Evolutionary conservation across 1,140 invertebrate species (phyloP).

Genomic region (Cydia fagiglandana): DNA sequence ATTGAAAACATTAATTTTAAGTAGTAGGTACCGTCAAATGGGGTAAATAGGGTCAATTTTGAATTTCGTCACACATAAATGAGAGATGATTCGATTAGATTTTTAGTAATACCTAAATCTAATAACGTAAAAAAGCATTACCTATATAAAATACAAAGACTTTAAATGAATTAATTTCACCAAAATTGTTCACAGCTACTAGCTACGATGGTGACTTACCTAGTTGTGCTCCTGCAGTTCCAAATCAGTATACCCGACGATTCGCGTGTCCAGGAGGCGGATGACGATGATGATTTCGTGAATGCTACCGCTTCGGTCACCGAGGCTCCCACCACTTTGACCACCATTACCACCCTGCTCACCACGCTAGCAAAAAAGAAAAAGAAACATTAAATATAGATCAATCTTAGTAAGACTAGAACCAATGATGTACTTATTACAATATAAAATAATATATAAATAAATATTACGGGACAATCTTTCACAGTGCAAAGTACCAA

Average conservation of each 20-base stretch:
- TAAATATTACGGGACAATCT: no score
- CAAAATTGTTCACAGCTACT: conserved; percentile 74
- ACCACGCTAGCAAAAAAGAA: conserved; percentile 63
- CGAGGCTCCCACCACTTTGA: conserved; percentile 48
- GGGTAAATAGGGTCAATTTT: no score
- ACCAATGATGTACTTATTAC: not conserved
- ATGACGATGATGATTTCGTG: conserved; percentile 37
- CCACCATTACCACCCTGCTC: conserved; percentile 62
- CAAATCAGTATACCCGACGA: conserved; percentile 85
- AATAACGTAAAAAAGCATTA: no score
- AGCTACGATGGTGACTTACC: conserved; percentile 85
- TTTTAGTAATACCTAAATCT: no score
- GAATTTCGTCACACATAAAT: no score
- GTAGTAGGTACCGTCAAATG: no score
- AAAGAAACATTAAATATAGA: conserved; percentile 56
- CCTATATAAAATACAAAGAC: no score
- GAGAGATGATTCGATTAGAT: no score
- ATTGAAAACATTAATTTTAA: no score
- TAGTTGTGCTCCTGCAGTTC: conserved; percentile 84
- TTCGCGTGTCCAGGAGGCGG: conserved; percentile 39
- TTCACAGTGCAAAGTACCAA: no score
- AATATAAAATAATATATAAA: not conserved
- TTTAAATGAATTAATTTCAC: no score
- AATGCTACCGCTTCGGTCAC: conserved; percentile 46
- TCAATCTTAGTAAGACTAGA: not conserved